These are phyloP conservation scores for Perithous albicinctus DNA, from an alignment of 2,888 invertebrate species.

Conservation along the genomic window DNA sequence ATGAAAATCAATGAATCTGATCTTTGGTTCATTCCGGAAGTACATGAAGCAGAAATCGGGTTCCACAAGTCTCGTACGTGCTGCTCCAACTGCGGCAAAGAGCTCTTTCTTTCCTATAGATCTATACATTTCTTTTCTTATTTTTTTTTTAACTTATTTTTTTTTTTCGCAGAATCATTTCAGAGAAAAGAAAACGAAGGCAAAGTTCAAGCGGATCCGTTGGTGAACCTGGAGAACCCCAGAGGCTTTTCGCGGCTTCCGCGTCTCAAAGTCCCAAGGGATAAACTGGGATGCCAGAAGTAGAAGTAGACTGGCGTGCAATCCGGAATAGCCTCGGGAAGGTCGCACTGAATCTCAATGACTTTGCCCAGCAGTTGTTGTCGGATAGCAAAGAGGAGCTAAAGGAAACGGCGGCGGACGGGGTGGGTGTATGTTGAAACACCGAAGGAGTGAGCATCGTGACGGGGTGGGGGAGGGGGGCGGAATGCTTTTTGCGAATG, in stretches of 20 bases:
- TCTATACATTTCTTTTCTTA: too few species aligned
- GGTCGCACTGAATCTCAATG: constrained; percentile 64
- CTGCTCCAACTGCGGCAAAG: not conserved
- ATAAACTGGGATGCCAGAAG: constrained; percentile 41
- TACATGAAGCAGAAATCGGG: not conserved
- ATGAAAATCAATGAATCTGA: not conserved
- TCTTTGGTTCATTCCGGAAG: not conserved
- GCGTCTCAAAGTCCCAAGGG: constrained; percentile 16
- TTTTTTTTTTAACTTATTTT: too few species aligned
- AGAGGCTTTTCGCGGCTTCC: constrained; percentile 21
- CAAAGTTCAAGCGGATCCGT: not conserved
- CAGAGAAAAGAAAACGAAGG: constrained; percentile 7
- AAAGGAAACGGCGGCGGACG: not conserved
- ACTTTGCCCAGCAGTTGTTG: constrained; percentile 49
- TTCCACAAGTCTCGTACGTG: not conserved
- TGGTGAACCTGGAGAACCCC: constrained; percentile 13
- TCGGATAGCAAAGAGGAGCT: not conserved
- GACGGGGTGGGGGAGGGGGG: too few species aligned
- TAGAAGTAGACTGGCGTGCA: constrained; percentile 32
- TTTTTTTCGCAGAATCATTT: constrained; percentile 17
- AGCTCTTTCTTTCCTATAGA: not conserved
- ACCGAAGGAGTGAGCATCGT: too few species aligned
- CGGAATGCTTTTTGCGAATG: constrained; percentile 56
- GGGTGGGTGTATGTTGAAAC: constrained; percentile 7
- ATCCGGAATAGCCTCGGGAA: constrained; percentile 53